Conservation (phyloP, 2,113 vertebrate species). For the Glareola pratincola region DNA sequence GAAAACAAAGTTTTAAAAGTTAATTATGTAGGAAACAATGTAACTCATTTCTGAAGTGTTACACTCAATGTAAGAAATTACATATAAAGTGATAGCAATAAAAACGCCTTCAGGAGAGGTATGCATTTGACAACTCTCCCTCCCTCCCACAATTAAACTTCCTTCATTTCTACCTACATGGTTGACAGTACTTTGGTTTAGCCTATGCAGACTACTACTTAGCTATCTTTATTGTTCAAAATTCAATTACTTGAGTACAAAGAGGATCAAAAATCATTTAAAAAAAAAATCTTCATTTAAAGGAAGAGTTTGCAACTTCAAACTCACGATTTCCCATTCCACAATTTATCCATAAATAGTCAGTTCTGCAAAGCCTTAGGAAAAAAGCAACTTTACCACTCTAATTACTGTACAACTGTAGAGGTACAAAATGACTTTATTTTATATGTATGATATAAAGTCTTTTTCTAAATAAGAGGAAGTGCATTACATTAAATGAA, state of each 20-base stretch:
- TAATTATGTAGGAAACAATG: not conserved
- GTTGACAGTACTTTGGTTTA: not conserved
- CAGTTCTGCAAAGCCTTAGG: not conserved
- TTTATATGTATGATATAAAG: not conserved
- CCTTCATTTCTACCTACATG: not conserved
- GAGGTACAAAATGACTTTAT: not conserved
- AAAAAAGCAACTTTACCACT: not conserved
- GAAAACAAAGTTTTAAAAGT: not conserved
- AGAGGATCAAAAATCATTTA: not conserved
- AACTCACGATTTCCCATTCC: not conserved
- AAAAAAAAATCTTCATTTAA: not conserved
- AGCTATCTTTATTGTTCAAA: not conserved
- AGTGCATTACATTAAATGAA: not conserved
- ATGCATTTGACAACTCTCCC: not conserved
- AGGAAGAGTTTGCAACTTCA: not conserved
- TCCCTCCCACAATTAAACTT: not conserved
- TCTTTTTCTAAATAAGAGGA: not conserved
- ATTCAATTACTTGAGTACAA: not conserved
- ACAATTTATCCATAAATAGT: not conserved
- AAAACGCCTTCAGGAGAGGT: not conserved
- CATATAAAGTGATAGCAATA: not conserved
- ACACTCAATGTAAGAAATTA: not conserved
- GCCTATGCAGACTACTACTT: not conserved
- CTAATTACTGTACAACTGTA: not conserved
- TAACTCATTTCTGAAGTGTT: not conserved